Percentiles rank a stretch among this genome's conserved stretches.
phyloP scores from a whole-genome alignment of 2,797 vertebrate species.

The Pantherophis vulpinus region DNA sequence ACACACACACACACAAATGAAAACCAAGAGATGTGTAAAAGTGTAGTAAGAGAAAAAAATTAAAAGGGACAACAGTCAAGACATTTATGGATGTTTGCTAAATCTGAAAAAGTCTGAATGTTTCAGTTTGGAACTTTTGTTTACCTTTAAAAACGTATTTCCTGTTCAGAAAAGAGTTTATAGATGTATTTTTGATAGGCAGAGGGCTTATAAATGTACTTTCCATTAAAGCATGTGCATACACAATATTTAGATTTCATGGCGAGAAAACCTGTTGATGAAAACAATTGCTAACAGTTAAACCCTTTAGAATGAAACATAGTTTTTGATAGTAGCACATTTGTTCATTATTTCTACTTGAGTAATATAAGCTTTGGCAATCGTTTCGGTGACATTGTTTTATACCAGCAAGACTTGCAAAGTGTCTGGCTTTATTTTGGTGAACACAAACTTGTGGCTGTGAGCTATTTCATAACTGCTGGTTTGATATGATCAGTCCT shows the following conservation, averaged over 20 bases:
- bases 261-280: neutral
- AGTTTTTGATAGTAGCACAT: slow-evolving; percentile 38
- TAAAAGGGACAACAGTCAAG: slow-evolving; percentile 22
- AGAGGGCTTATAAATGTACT: neutral
- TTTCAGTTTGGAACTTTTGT: slow-evolving; percentile 35
- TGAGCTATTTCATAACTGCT: slow-evolving; percentile 93
- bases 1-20: neutral
- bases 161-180: slow-evolving; percentile 33
- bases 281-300: slow-evolving; percentile 36
- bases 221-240: slow-evolving; percentile 35
- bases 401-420: slow-evolving; percentile 85
- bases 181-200: slow-evolving; percentile 15
- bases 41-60: slow-evolving; percentile 14
- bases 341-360: slow-evolving; percentile 21
- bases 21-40: slow-evolving; percentile 4
- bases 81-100: neutral
- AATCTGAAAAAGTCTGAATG: neutral
- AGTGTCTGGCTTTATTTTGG: slow-evolving; percentile 87
- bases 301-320: slow-evolving; percentile 44
- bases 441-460: slow-evolving; percentile 88
- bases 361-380: slow-evolving; percentile 11
- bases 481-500: slow-evolving; percentile 94
- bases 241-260: neutral
- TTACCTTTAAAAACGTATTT: slow-evolving; percentile 38
- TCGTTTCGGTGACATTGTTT: slow-evolving; percentile 35